These are phyloP conservation scores for Ernsta delagoae DNA, from an alignment of 2,888 invertebrate species.

Conservation along the genomic window DNA sequence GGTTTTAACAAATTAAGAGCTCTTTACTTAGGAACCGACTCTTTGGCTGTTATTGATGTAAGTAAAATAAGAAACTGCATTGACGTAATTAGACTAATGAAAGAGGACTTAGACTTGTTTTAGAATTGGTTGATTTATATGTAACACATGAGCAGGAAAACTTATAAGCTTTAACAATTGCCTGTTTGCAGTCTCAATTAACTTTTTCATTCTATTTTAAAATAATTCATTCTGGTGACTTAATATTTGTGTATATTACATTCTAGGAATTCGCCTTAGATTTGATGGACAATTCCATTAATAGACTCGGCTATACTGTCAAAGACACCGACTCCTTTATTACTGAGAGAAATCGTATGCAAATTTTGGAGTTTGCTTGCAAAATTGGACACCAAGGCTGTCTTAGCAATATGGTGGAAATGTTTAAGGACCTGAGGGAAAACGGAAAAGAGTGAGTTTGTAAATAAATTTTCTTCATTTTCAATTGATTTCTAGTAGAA, in stretches of 20 bases:
- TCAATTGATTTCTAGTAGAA: no score
- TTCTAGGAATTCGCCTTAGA: constrained; percentile 56
- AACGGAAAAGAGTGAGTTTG: constrained; percentile 49
- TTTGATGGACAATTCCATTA: constrained; percentile 63
- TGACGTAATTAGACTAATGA: no score
- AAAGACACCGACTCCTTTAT: constrained; percentile 65
- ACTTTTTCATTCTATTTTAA: no score
- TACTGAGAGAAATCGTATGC: constrained; percentile 83
- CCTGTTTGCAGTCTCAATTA: no score
- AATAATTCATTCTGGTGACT: no score
- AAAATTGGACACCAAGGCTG: constrained; percentile 85
- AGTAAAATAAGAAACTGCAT: constrained; percentile 37
- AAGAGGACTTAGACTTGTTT: no score
- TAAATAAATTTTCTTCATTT: no score
- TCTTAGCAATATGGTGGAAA: constrained; percentile 53
- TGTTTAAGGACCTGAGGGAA: constrained; percentile 58
- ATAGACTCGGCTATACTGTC: constrained; percentile 76
- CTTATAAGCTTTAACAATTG: no score
- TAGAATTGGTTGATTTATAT: no score
- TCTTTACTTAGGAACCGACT: constrained; percentile 60
- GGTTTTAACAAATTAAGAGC: constrained; percentile 74
- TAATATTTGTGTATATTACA: no score
- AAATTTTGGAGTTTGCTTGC: constrained; percentile 87
- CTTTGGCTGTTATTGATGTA: constrained; percentile 60
- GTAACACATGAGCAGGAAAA: no score